Evolutionary conservation across 2,888 invertebrate genomes (phyloP).

Genomic region (Apeira syringaria): DNA sequence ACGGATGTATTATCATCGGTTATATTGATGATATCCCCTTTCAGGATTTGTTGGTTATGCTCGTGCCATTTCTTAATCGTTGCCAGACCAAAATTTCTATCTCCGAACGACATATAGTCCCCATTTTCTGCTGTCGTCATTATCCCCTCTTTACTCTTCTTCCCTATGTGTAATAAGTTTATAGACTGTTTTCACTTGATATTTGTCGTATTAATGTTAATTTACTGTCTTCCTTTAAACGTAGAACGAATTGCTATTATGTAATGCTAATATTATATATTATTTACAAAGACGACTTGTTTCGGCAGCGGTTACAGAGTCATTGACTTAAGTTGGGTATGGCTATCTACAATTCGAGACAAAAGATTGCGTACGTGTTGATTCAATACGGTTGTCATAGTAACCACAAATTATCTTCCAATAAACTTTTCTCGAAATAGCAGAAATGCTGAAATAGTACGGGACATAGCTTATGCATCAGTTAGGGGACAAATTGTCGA

Average conservation of each 20-base stretch:
- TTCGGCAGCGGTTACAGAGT: background rate
- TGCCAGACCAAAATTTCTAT: slow-evolving; percentile 55
- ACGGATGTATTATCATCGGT: slow-evolving; percentile 69
- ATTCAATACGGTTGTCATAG: slow-evolving; percentile 12
- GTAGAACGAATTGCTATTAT: too few relatives aligned
- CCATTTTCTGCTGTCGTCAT: slow-evolving; percentile 60
- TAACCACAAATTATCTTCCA: slow-evolving; percentile 3
- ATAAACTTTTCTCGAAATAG: background rate
- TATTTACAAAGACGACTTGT: background rate
- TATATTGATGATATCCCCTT: slow-evolving; percentile 68
- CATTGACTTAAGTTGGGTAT: background rate
- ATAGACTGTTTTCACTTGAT: too few relatives aligned
- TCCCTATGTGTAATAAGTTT: too few relatives aligned
- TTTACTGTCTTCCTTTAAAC: too few relatives aligned
- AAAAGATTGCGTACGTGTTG: background rate
- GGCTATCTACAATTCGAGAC: background rate
- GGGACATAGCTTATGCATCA: too few relatives aligned
- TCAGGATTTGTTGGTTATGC: slow-evolving; percentile 62
- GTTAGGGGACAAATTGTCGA: too few relatives aligned
- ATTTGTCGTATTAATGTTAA: too few relatives aligned
- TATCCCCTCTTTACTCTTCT: background rate
- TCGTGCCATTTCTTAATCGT: slow-evolving; percentile 65
- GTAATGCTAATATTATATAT: too few relatives aligned
- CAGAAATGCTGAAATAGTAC: too few relatives aligned
- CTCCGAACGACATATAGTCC: slow-evolving; percentile 64